A percentile compares a stretch with the other conserved stretches of the same genome.
Conservation (phyloP, 2,888 invertebrate species). For the Allolobophora icterica region DNA sequence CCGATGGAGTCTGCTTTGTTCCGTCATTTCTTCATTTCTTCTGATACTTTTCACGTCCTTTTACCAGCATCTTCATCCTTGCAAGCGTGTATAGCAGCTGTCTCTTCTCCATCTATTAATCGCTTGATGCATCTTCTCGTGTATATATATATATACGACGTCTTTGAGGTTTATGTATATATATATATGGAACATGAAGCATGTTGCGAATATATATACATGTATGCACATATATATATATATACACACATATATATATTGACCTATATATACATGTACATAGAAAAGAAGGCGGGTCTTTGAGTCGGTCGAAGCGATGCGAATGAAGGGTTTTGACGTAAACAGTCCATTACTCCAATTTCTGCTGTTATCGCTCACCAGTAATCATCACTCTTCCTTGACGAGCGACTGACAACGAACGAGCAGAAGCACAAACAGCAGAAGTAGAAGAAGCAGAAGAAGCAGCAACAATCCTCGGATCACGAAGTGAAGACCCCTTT, state of each 20-base stretch:
- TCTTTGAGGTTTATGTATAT: no score
- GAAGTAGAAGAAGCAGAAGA: no score
- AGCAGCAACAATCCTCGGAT: neutral
- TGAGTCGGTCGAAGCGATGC: neutral
- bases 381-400: neutral
- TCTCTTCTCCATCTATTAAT: neutral
- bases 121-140: neutral
- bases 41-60: neutral
- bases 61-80: neutral
- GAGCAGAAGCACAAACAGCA: no score
- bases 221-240: neutral
- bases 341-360: slow-evolving; percentile 5
- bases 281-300: neutral
- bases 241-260: neutral
- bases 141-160: no score
- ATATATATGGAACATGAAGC: neutral
- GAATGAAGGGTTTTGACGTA: neutral
- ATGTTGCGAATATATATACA: neutral
- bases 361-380: neutral
- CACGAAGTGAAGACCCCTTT: neutral
- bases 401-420: neutral
- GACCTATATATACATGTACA: neutral
- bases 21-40: neutral
- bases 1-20: neutral
- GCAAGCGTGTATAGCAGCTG: neutral